phyloP scores from a whole-genome alignment of 2,113 vertebrate genomes.

The Pelecanoides urinatrix region DNA sequence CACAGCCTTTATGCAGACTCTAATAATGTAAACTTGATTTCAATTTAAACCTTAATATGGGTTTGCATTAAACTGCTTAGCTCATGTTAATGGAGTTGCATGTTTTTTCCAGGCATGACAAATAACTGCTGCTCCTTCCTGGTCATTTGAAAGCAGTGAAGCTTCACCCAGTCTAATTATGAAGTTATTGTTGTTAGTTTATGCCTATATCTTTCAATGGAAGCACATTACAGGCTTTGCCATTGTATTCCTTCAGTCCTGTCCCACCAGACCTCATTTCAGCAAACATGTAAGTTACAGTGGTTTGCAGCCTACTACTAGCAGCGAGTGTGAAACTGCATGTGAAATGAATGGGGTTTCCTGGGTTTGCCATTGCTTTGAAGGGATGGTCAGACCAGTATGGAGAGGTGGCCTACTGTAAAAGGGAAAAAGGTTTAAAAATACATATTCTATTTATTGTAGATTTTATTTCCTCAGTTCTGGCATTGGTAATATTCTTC shows the following conservation, averaged over 20 bases:
- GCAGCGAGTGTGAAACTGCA: not conserved
- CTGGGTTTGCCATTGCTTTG: not conserved
- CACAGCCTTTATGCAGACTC: not conserved
- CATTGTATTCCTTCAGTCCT: not conserved
- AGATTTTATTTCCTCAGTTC: conserved; percentile 60
- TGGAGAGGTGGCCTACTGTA: not conserved
- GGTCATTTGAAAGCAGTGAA: not conserved
- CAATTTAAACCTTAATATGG: not conserved
- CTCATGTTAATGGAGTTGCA: not conserved
- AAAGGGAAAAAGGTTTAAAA: conserved; percentile 11
- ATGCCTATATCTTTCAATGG: not conserved
- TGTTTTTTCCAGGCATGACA: not conserved
- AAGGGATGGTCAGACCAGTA: not conserved
- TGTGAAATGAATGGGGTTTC: not conserved
- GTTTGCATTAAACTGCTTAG: not conserved
- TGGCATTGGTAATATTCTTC: conserved; percentile 62
- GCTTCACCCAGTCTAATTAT: not conserved
- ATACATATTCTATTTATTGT: conserved; percentile 36
- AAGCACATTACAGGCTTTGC: not conserved
- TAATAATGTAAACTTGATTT: not conserved
- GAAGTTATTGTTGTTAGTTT: not conserved
- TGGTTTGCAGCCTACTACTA: not conserved
- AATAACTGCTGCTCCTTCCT: not conserved
- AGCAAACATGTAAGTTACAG: not conserved
- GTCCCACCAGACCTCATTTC: not conserved